Percentiles rank a stretch among this genome's conserved stretches.
Evolutionary conservation across 2,113 vertebrate genomes (phyloP).

Genomic region (Spheniscus mendiculus): DNA sequence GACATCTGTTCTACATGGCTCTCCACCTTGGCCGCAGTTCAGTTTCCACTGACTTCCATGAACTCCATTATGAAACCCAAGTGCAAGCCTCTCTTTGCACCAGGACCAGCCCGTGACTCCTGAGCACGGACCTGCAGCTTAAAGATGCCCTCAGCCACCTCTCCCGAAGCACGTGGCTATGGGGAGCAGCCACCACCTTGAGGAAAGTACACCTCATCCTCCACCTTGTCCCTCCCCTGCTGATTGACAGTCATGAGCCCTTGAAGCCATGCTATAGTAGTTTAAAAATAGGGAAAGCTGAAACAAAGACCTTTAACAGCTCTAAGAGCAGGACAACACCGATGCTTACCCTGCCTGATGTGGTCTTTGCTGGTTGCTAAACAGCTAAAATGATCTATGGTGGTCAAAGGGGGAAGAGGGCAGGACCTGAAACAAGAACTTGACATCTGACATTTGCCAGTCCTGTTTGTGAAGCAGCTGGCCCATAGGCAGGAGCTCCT

Average conservation of each 20-base stretch:
- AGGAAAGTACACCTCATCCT: neutral
- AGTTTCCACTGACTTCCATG: constrained; percentile 2
- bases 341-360: neutral
- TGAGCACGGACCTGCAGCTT: neutral
- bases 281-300: constrained; percentile 34
- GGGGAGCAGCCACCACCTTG: neutral
- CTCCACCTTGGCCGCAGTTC: constrained; percentile 23
- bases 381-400: neutral
- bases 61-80: constrained; percentile 29
- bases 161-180: neutral
- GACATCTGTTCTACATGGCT: constrained; percentile 43
- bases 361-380: neutral
- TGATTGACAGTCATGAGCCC: neutral
- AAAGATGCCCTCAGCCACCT: neutral
- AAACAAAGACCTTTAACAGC: neutral
- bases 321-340: neutral
- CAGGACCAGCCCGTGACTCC: neutral
- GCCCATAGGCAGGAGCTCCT: neutral
- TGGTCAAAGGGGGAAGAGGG: neutral
- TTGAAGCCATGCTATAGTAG: neutral
- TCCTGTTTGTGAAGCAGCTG: neutral
- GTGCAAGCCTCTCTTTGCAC: neutral
- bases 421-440: neutral
- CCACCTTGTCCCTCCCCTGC: neutral
- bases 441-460: neutral